A percentile compares a stretch with the other conserved stretches of the same genome.
phyloP scores from a whole-genome alignment of 2,113 vertebrate genomes.

The Triplophysa dalaica region DNA sequence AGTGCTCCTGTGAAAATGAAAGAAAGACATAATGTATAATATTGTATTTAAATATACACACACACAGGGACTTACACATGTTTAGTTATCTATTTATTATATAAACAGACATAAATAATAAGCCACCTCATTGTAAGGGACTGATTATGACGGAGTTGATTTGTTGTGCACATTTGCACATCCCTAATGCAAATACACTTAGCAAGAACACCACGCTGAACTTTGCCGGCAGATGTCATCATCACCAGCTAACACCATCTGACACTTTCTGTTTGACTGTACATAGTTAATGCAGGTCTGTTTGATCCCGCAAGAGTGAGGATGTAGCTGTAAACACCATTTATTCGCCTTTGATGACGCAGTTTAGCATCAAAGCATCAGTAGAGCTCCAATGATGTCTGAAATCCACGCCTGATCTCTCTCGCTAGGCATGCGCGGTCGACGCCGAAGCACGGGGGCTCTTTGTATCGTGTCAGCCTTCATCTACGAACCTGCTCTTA shows the following conservation, averaged over 20 bases:
- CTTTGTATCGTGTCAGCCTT: slow-evolving; percentile 33
- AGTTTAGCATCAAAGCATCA: slow-evolving; percentile 46
- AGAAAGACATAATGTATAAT: not conserved
- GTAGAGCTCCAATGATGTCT: slow-evolving; percentile 31
- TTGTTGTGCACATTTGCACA: too few species aligned
- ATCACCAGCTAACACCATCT: not conserved
- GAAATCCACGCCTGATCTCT: slow-evolving; percentile 18
- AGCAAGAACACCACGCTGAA: not conserved
- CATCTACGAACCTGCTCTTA: slow-evolving; percentile 32
- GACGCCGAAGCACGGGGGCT: slow-evolving; percentile 4
- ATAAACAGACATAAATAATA: too few species aligned
- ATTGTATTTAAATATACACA: too few species aligned
- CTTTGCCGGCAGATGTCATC: slow-evolving; percentile 20
- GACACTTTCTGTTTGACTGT: slow-evolving; percentile 27
- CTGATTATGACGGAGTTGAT: too few species aligned
- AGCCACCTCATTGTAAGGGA: too few species aligned
- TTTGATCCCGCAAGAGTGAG: slow-evolving; percentile 24
- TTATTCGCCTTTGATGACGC: slow-evolving; percentile 48
- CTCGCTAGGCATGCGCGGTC: slow-evolving; percentile 1
- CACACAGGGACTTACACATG: too few species aligned
- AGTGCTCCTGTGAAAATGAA: slow-evolving; percentile 62
- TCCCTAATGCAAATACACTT: too few species aligned
- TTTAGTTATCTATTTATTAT: too few species aligned
- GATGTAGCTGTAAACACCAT: slow-evolving; percentile 42
- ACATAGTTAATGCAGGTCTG: slow-evolving; percentile 17